These are phyloP conservation scores for Drosophila meridiana DNA, from an alignment of 2,888 invertebrate genomes.

Conservation along the genomic window DNA sequence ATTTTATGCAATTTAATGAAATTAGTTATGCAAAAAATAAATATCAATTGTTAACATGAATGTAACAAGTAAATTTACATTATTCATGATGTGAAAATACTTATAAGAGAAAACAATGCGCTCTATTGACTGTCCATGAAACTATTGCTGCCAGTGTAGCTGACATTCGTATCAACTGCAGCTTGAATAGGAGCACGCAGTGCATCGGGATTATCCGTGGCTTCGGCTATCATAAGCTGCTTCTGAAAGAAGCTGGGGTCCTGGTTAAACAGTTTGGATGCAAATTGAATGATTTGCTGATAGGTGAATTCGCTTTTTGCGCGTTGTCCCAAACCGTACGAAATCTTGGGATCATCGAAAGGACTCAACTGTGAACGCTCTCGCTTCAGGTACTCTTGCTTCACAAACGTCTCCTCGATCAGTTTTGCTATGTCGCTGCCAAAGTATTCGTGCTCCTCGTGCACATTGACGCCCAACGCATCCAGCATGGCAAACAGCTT, in stretches of 20 bases:
- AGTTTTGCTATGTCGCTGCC: constrained; percentile 48
- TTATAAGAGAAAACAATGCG: not conserved
- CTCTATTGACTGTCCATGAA: constrained; percentile 2
- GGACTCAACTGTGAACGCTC: constrained; percentile 50
- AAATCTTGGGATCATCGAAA: constrained; percentile 52
- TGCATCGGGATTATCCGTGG: constrained; percentile 20
- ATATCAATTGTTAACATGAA: constrained; percentile 24
- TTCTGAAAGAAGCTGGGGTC: constrained; percentile 46
- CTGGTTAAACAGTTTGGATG: constrained; percentile 48
- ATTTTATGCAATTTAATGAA: constrained; percentile 19
- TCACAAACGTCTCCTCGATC: constrained; percentile 65
- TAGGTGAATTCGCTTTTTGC: constrained; percentile 57
- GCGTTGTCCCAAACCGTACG: constrained; percentile 59
- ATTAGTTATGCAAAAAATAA: constrained; percentile 21
- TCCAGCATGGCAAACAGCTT: constrained; percentile 52
- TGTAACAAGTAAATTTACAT: not conserved
- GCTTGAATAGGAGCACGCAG: not conserved
- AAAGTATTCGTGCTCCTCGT: constrained; percentile 65
- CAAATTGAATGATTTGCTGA: constrained; percentile 46
- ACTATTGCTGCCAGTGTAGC: not conserved
- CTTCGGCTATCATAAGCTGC: constrained; percentile 46
- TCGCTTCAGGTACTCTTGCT: constrained; percentile 59
- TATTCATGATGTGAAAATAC: not conserved
- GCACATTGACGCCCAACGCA: constrained; percentile 37
- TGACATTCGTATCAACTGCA: not conserved